These are phyloP conservation scores for Drosophila paranaensis DNA, from an alignment of 2,888 invertebrate species.

Conservation along the genomic window DNA sequence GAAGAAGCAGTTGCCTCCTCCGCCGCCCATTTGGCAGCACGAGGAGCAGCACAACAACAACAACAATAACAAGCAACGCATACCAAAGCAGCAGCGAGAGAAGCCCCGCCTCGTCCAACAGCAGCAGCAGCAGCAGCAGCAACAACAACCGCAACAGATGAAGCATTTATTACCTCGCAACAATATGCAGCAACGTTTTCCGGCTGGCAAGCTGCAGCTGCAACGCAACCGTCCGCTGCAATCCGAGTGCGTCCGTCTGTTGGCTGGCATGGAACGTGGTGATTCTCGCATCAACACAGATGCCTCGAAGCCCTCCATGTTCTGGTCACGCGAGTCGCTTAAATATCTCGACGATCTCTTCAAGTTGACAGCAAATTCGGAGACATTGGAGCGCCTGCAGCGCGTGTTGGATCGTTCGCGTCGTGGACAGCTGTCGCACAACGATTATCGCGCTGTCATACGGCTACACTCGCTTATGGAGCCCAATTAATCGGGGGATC, in stretches of 20 bases:
- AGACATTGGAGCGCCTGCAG: conserved; percentile 68
- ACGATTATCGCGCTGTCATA: conserved; percentile 82
- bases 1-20: conserved; percentile 8
- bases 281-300: conserved; percentile 48
- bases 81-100: conserved; percentile 28
- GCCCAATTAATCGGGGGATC: conserved; percentile 34
- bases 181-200: conserved; percentile 52
- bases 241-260: conserved; percentile 58
- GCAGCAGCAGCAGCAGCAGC: neutral
- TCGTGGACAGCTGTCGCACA: conserved; percentile 82
- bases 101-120: conserved; percentile 8
- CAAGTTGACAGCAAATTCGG: conserved; percentile 46
- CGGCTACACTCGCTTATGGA: conserved; percentile 75
- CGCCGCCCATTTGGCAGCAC: conserved; percentile 33
- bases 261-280: conserved; percentile 57
- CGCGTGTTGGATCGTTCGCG: conserved; percentile 78
- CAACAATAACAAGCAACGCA: conserved; percentile 27
- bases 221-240: conserved; percentile 42
- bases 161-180: conserved; percentile 45
- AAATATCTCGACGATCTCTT: conserved; percentile 78
- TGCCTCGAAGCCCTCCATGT: conserved; percentile 69
- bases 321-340: conserved; percentile 84
- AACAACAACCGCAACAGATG: conserved; percentile 29
- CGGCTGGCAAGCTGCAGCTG: conserved; percentile 42
- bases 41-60: conserved; percentile 17